phyloP scores from a whole-genome alignment of 2,113 vertebrate genomes.

The Engystomops pustulosus region DNA sequence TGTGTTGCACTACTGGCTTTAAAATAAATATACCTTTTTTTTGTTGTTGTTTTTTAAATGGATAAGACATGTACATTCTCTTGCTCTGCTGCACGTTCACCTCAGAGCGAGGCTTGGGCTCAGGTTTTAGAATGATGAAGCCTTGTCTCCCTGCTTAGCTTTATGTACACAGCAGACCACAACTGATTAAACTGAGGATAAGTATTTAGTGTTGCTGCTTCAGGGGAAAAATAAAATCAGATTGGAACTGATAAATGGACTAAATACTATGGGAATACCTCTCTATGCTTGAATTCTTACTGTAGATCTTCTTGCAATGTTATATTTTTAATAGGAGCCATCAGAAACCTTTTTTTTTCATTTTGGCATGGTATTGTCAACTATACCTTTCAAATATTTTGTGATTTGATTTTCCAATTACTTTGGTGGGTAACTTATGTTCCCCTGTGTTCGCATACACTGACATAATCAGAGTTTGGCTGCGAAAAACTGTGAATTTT shows the following conservation, averaged over 20 bases:
- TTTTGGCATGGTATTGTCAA: conserved; percentile 46
- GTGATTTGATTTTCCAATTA: conserved; percentile 36
- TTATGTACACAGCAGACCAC: conserved; percentile 57
- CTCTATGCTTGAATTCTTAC: conserved; percentile 57
- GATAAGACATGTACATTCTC: conserved; percentile 49
- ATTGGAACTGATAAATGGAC: conserved; percentile 43
- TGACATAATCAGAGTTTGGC: conserved; percentile 55
- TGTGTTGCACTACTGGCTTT: conserved; percentile 60
- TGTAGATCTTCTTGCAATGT: conserved; percentile 50
- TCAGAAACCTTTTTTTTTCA: conserved; percentile 5
- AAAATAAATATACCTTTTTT: conserved; percentile 57
- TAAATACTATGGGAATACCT: conserved; percentile 53
- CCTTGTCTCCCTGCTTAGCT: conserved; percentile 58
- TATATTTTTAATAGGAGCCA: conserved; percentile 32
- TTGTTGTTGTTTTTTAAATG: neutral
- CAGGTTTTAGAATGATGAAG: conserved; percentile 50
- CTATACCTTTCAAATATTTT: conserved; percentile 30
- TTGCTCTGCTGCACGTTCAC: conserved; percentile 53
- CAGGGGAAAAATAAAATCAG: conserved; percentile 46
- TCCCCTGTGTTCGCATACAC: conserved; percentile 50
- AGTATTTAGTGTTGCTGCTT: conserved; percentile 56
- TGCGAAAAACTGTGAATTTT: conserved; percentile 56
- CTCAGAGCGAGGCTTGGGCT: conserved; percentile 50
- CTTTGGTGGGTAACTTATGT: conserved; percentile 44
- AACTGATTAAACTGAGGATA: conserved; percentile 42